These are phyloP conservation scores for Virgularia gustaviana DNA, from an alignment of 92 coral and sea anemone genomes.

Conservation along the genomic window DNA sequence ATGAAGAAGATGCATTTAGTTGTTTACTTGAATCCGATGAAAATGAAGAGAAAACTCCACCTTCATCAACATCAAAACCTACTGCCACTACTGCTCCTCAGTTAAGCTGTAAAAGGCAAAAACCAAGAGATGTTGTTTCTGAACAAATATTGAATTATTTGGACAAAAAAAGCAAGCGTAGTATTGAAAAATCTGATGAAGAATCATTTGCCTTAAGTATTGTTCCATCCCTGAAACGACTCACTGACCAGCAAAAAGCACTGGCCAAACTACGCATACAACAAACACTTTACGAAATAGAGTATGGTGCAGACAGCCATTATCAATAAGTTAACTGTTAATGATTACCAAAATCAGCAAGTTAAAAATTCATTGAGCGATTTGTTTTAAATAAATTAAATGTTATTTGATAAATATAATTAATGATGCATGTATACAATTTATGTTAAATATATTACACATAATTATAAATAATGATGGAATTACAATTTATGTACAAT, in stretches of 20 bases:
- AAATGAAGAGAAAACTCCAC: not conserved
- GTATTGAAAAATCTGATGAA: conserved; percentile 15
- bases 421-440: too few relatives aligned
- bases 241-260: conserved; percentile 1
- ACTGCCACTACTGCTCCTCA: not conserved
- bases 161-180: not conserved
- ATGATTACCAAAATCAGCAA: not conserved
- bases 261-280: conserved; percentile 14
- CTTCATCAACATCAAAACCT: conserved; percentile 4
- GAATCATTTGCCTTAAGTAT: conserved; percentile 6
- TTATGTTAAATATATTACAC: too few relatives aligned
- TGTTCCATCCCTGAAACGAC: conserved; percentile 6
- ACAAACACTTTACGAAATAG: conserved; percentile 15
- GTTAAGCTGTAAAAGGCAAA: not conserved
- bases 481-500: not conserved
- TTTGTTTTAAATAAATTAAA: not conserved
- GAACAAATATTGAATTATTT: conserved; percentile 11
- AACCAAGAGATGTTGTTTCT: conserved; percentile 21
- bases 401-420: not conserved
- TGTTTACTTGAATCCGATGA: not conserved
- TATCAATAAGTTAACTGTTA: not conserved
- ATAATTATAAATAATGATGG: too few relatives aligned
- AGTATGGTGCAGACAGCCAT: not conserved
- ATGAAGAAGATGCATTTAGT: not conserved
- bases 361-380: not conserved